Base-by-base conservation (phyloP, 2,113 vertebrate genomes). In the Chlamydotis undulata region DNA sequence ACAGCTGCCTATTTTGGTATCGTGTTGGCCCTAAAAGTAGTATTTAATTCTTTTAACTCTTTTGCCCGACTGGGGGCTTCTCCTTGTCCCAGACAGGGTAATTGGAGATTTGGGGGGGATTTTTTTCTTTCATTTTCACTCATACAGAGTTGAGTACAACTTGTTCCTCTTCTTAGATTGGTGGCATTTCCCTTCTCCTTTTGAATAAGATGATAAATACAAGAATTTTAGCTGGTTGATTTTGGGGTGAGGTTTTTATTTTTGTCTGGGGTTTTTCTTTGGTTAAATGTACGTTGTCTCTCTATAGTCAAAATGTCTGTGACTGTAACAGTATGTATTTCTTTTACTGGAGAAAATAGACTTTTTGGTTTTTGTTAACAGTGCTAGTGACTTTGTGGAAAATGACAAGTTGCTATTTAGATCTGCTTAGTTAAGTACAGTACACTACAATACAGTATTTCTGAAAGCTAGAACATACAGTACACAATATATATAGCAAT, bases 381-480 rank as follows among this genome's bases (percentile, higher is more conserved):
- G 93, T 98, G 96, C 97, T 98, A 98, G 97, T 98, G 97, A 98
- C 97, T 98, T 98, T 49, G 96, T 98, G 98, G 95, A 98, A 97
- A 93, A 98, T 95, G 93, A 96, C 95, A 97, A 98, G 97, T 98
- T 98, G 95, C 97, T 97, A 96, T 98, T 98, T 98, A 98, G 97
- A 84, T 98, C 97, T 97, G 96, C 97, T 98, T 98, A 98, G 97
- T 98, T 98, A 98, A 98, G 91, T 98, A 97, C 97, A 98, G 80
- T 97, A 98, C 98, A 98, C 97, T 98, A 98, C 98, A 97, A 94
- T 97, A 97, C 98, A 98, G 97, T 98, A 98, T 98, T 98, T 98
- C 97, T 98, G 97, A 98, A 98, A 98, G 87, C 96, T 97, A 98
- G 96, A 97, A 97, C 97, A 97, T 97, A 98, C 96, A 96, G 82